These are phyloP conservation scores for Mactra quadrangularis DNA, from an alignment of 1,140 invertebrate species.

Conservation along the genomic window DNA sequence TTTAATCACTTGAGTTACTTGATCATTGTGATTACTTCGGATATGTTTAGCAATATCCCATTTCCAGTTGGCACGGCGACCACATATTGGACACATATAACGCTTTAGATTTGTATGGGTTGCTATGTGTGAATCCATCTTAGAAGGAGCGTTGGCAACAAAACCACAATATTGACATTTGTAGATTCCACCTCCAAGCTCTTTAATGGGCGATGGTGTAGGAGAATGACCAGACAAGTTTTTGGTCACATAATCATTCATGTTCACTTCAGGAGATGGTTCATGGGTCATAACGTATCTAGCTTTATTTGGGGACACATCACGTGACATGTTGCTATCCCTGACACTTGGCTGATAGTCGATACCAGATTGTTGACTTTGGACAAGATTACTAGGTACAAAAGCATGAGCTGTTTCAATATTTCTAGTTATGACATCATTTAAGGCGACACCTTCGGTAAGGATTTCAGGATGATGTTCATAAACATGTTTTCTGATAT, in stretches of 20 bases:
- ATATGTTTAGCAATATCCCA: conserved; percentile 84
- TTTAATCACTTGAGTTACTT: conserved; percentile 75
- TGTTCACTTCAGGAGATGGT: conserved; percentile 39
- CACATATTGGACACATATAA: conserved; percentile 82
- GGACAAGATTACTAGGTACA: conserved; percentile 7
- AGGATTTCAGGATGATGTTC: conserved; percentile 81
- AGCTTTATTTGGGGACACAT: conserved; percentile 26
- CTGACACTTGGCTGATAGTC: too few species aligned
- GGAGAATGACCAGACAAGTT: conserved; percentile 35
- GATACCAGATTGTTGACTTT: not conserved
- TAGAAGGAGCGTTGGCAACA: conserved; percentile 76
- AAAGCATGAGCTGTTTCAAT: conserved; percentile 10
- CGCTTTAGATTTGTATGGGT: conserved; percentile 81
- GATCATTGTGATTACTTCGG: conserved; percentile 76
- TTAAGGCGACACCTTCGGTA: conserved; percentile 57
- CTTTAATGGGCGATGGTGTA: conserved; percentile 58
- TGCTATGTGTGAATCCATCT: conserved; percentile 79
- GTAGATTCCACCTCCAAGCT: conserved; percentile 57
- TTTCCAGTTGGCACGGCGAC: conserved; percentile 81
- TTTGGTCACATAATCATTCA: conserved; percentile 29
- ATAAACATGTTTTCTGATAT: conserved; percentile 83
- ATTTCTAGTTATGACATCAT: conserved; percentile 66
- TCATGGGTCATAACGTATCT: conserved; percentile 23
- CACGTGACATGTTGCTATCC: conserved; percentile 7
- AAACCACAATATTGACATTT: conserved; percentile 80